Evolutionary conservation across 2,888 invertebrate species (phyloP), one percentile per base, ranked within the genome.

Genomic region (Callyntrura sp.): DNA sequence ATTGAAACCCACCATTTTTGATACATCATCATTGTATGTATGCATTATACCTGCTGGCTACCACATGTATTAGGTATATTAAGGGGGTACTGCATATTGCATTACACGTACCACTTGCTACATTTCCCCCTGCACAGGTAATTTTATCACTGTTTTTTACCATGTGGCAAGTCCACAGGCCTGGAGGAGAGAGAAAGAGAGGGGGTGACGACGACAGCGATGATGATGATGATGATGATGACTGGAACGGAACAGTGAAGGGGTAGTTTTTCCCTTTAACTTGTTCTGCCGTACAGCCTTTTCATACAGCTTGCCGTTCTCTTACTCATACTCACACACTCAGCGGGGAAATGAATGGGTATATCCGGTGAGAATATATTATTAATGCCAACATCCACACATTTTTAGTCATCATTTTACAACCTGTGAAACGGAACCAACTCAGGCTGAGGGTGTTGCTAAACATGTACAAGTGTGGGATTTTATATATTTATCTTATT

Each of bases 341-440:
- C 84, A 57, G 89, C 68, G 35, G 84, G 89, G 70, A 89, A 89
- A 79, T 85, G 89, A 85, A 85, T 89, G 89, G 60, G 88, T 23
- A 88, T 85, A 89, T 89, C 89, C 89, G 89, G 89, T 89, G 84
- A 79, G 88, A 88, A 88, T 88, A 83, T 23, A 85, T 79, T 78
- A 89, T 83, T 88, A 57, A 83, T 83, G 35, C 88, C 83, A 68
- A 83, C 83, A 78, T 88, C 88, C 88, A 89, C 79, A 70, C 89
- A 79, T 84, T n/a, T n/a, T 89, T 89, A 84, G 89, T 89, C 84
- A 89, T 89, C 89, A 89, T 79, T 89, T 79, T 83, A 83, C 88
- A 83, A 83, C 82, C 82, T 88, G 88, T 76, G 76, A 88, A 57
- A 82, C 82, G 35, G 35, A 76, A 57, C 45, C n/a, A n/a, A n/a